Evolutionary conservation across 2,888 invertebrate species (phyloP), one percentile per base, ranked within the genome.

Genomic region (Theretra japonica): DNA sequence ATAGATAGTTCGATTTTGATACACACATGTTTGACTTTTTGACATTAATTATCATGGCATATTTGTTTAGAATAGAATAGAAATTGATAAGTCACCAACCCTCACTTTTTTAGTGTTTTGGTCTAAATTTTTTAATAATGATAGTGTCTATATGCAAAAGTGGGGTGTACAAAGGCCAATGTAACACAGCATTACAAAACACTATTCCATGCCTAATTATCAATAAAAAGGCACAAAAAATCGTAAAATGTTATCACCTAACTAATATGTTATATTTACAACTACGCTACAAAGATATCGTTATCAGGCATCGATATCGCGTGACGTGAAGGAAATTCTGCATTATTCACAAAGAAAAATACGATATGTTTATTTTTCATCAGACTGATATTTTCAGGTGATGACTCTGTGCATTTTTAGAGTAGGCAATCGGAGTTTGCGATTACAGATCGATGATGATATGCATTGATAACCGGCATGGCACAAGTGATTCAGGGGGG

Each of bases 241-340:
- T 56, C 28, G 23, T 48, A 48, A 41, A 50, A 8, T 62, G 62
- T 53, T 62, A 62, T 48, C 53, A 53, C 25, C 53, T 19, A 60
- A 70, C 53, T 53, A n/a, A 17, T 23, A 56, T 53, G 33, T 65
- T 48, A 33, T 62, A 56, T 65, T 65, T 70, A 62, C 62, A 62
- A 62, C 62, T 62, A 56, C 23, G 33, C 23, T 65, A 28, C 75
- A 76, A 69, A 74, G 81, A 82, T 82, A 82, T 74, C 68, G 71
- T 80, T 69, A 84, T 82, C 82, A 80, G 79, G 57, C 76, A 73
- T 72, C 77, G 75, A 72, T 79, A 73, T 56, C 71, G 71, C 75
- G 74, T 80, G 78, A 82, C 72, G 48, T 21, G 70, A 30, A 15
- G 25, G 19, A 28, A 62, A 53, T 23, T 41, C 50, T n/a, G 2